Evolutionary conservation across 2,113 vertebrate genomes (phyloP).

Genomic region (Notothenia rossii): DNA sequence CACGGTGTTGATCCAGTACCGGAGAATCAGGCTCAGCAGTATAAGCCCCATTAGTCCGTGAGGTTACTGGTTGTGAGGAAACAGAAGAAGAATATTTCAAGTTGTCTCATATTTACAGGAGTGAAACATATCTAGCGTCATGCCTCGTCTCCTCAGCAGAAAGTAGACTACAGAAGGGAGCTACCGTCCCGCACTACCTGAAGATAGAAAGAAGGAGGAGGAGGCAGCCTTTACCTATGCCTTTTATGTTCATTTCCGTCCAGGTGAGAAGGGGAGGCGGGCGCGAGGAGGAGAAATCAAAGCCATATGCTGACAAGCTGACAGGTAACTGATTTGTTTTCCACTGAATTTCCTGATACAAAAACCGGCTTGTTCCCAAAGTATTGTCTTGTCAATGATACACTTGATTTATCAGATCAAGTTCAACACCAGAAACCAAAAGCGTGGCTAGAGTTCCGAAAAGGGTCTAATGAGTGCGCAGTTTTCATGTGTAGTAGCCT

Average conservation of each 20-base stretch:
- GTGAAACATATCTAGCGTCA: slow-evolving; percentile 20
- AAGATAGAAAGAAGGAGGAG: slow-evolving; percentile 11
- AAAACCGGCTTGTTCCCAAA: background rate
- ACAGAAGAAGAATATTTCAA: slow-evolving; percentile 72
- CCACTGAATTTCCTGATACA: background rate
- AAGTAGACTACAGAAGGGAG: slow-evolving; percentile 2
- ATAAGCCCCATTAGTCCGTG: slow-evolving; percentile 96
- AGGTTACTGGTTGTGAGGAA: slow-evolving; percentile 85
- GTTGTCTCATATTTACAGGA: slow-evolving; percentile 61
- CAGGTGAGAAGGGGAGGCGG: slow-evolving; percentile 86
- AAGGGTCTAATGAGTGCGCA: too few relatives aligned
- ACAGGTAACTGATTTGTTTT: background rate
- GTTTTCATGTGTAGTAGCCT: too few relatives aligned
- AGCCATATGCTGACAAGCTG: background rate
- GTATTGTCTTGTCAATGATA: background rate
- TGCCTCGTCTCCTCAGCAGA: slow-evolving; percentile 22
- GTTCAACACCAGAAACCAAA: background rate
- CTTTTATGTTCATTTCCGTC: slow-evolving; percentile 90
- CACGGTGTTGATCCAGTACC: slow-evolving; percentile 88
- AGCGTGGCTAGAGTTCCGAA: too few relatives aligned
- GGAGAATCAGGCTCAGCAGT: slow-evolving; percentile 92
- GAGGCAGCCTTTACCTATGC: slow-evolving; percentile 73
- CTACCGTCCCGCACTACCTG: slow-evolving; percentile 58
- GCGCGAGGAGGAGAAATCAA: slow-evolving; percentile 37
- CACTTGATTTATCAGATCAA: background rate